These are phyloP conservation scores for Porites australiensis DNA, from an alignment of 64 coral and sea anemone genomes.

Conservation along the genomic window DNA sequence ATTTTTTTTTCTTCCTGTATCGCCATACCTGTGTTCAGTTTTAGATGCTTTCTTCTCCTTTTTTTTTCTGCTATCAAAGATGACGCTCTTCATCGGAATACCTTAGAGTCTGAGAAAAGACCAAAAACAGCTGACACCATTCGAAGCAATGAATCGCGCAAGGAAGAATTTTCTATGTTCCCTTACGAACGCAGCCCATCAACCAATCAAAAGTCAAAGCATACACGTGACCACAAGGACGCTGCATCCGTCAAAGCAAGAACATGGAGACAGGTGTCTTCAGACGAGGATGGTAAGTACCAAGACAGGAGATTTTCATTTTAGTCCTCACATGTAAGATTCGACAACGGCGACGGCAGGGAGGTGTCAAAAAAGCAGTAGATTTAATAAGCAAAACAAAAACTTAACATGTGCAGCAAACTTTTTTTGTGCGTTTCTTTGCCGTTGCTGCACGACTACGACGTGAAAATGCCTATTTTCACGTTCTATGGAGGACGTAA, in stretches of 20 bases:
- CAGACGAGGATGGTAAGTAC: conserved; percentile 26
- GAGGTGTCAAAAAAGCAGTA: too few species aligned
- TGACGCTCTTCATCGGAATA: conserved; percentile 34
- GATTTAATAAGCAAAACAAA: too few species aligned
- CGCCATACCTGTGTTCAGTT: neutral
- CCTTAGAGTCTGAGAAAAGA: conserved; percentile 9
- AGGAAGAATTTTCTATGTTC: conserved; percentile 69
- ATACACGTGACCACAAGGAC: conserved; percentile 27
- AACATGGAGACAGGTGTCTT: neutral
- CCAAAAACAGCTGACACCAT: conserved; percentile 45
- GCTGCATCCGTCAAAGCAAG: neutral
- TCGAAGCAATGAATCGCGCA: conserved; percentile 39
- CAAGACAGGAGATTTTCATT: neutral
- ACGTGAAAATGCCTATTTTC: too few species aligned
- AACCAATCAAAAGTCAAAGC: neutral
- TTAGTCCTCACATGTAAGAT: too few species aligned
- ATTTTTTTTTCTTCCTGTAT: neutral
- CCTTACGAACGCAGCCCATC: conserved; percentile 37
- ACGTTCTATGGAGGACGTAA: too few species aligned
- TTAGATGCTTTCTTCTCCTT: neutral
- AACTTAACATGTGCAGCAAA: too few species aligned
- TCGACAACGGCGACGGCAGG: too few species aligned
- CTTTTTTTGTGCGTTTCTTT: too few species aligned
- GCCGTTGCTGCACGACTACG: too few species aligned
- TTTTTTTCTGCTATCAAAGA: conserved; percentile 8